Conservation (phyloP, 2,113 vertebrate genomes). For the Grantiella picta region DNA sequence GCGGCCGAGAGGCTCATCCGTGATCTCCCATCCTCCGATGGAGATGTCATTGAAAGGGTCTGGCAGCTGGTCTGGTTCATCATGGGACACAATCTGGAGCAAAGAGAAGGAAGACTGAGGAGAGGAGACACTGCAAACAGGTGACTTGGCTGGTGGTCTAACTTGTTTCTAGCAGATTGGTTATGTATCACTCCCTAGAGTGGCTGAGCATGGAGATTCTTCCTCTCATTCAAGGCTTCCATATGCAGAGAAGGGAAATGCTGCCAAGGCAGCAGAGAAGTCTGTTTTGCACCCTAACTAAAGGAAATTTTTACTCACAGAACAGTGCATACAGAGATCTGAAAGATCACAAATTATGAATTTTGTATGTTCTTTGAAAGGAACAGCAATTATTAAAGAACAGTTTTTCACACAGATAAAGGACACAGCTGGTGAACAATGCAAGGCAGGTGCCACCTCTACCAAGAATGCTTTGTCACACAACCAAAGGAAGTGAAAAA, state of each 20-base stretch:
- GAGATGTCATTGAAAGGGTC: slow-evolving; percentile 96
- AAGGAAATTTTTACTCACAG: neutral
- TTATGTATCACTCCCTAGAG: neutral
- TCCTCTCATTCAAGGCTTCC: neutral
- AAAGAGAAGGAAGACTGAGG: neutral
- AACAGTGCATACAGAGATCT: neutral
- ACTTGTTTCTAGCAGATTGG: neutral
- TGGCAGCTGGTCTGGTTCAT: slow-evolving; percentile 75
- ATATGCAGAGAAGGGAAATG: neutral
- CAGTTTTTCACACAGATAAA: neutral
- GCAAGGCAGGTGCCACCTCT: neutral
- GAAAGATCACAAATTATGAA: neutral
- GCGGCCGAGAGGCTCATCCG: slow-evolving; percentile 83
- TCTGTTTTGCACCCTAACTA: neutral
- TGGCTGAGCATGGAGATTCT: neutral
- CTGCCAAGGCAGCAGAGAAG: neutral
- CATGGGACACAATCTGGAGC: slow-evolving; percentile 81
- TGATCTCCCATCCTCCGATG: slow-evolving; percentile 92
- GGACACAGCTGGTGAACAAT: neutral
- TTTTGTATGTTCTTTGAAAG: neutral
- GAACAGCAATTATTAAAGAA: neutral
- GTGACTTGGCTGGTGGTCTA: neutral
- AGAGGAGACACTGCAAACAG: neutral
- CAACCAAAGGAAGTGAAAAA: neutral
- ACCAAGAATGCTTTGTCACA: neutral